Conservation (phyloP, 2,113 vertebrate species). For the Engystomops pustulosus region DNA sequence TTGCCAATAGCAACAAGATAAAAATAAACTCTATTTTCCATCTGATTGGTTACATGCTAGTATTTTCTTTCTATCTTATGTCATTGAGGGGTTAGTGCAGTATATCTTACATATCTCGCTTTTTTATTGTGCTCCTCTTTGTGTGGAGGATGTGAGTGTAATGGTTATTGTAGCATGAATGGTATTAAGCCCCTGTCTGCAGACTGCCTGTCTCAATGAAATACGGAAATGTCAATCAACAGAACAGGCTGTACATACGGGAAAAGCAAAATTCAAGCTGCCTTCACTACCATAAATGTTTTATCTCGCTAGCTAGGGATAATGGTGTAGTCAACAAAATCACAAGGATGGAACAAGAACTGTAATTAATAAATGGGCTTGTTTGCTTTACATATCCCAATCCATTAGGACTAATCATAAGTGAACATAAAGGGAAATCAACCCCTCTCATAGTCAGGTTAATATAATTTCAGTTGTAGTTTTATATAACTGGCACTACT, state of each 20-base stretch:
- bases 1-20: background rate
- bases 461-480: background rate
- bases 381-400: background rate
- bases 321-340: constrained; percentile 14
- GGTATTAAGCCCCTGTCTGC: constrained; percentile 25
- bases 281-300: constrained; percentile 3
- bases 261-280: constrained; percentile 14
- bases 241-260: constrained; percentile 8
- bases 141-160: background rate
- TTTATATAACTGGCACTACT: no score
- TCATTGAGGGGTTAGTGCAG: background rate
- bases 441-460: background rate
- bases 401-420: background rate
- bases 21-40: background rate
- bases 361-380: background rate
- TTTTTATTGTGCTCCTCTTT: background rate
- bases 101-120: background rate
- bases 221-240: constrained; percentile 15
- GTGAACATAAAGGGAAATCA: background rate
- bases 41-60: background rate
- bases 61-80: background rate
- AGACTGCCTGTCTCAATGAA: constrained; percentile 23
- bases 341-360: background rate
- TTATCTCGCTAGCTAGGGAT: background rate
- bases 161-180: constrained; percentile 19